Evolutionary conservation across 2,888 invertebrate genomes (phyloP).

Genomic region (Nemotelus pantherinus): DNA sequence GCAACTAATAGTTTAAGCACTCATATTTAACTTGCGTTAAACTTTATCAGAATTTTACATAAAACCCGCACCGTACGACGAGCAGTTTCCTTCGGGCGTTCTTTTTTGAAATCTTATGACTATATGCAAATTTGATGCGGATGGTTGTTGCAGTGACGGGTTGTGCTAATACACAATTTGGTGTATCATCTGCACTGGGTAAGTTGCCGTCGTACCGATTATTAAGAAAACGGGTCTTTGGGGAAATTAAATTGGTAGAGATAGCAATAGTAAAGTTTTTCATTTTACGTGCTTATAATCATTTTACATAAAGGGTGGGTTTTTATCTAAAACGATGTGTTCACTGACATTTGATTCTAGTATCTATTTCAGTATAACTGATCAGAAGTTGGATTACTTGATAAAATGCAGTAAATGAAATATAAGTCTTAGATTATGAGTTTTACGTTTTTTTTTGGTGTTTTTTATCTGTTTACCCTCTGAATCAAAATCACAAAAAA

Average conservation of each 20-base stretch:
- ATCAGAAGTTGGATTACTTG: no score
- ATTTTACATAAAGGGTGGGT: no score
- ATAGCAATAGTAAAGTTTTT: constrained; percentile 21
- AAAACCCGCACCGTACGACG: constrained; percentile 4
- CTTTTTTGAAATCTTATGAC: constrained; percentile 18
- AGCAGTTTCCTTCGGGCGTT: constrained; percentile 24
- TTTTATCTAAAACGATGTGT: no score
- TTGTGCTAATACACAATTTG: neutral
- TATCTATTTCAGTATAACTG: no score
- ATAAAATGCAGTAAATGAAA: no score
- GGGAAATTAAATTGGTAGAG: constrained; percentile 27
- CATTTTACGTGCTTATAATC: neutral
- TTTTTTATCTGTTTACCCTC: no score
- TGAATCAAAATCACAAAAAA: no score
- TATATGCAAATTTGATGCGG: constrained; percentile 24
- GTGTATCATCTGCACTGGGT: neutral
- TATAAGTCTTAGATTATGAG: no score
- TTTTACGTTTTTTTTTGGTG: no score
- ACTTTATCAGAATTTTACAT: constrained; percentile 36
- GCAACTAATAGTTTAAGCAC: neutral
- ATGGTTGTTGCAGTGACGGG: no score
- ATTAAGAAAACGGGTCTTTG: constrained; percentile 39
- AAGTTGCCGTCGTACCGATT: constrained; percentile 16
- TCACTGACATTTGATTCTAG: no score
- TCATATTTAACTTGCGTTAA: constrained; percentile 20